These are phyloP conservation scores for Cheilosia impressa DNA, from an alignment of 2,888 invertebrate genomes.

Conservation along the genomic window DNA sequence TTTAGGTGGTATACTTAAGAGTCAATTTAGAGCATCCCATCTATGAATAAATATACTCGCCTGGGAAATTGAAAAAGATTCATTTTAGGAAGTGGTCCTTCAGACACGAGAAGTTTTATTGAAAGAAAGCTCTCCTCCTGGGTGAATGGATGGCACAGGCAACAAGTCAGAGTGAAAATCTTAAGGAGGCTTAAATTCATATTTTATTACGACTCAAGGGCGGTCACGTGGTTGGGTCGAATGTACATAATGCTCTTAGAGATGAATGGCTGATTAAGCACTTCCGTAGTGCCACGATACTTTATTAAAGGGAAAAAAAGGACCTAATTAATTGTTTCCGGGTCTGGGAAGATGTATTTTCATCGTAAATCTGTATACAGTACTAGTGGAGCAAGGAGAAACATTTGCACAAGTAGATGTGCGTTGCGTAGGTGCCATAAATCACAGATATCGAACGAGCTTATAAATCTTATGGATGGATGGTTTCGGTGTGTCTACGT, in stretches of 20 bases:
- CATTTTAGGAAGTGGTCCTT: slow-evolving; percentile 26
- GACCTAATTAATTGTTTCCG: too few species aligned
- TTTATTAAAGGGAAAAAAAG: too few species aligned
- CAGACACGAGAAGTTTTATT: slow-evolving; percentile 14
- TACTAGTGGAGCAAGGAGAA: too few species aligned
- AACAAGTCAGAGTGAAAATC: not conserved
- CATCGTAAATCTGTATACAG: too few species aligned
- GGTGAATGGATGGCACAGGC: not conserved
- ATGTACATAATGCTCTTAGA: not conserved
- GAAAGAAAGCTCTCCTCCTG: slow-evolving; percentile 17
- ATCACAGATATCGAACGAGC: too few species aligned
- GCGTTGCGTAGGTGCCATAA: too few species aligned
- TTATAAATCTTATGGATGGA: too few species aligned
- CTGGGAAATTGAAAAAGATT: slow-evolving; percentile 58
- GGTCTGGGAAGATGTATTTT: too few species aligned
- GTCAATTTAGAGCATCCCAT: slow-evolving; percentile 49
- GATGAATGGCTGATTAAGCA: not conserved
- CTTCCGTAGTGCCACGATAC: too few species aligned
- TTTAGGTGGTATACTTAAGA: slow-evolving; percentile 34
- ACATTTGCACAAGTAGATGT: too few species aligned
- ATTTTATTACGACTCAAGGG: slow-evolving; percentile 17
- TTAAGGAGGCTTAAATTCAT: slow-evolving; percentile 37
- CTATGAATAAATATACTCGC: slow-evolving; percentile 38
- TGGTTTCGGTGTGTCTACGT: too few species aligned
- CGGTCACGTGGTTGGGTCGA: slow-evolving; percentile 10